A percentile compares a stretch with the other conserved stretches of the same genome.
Evolutionary conservation across 1,140 invertebrate genomes (phyloP).

Genomic region (Drosophila sulfurigaster): DNA sequence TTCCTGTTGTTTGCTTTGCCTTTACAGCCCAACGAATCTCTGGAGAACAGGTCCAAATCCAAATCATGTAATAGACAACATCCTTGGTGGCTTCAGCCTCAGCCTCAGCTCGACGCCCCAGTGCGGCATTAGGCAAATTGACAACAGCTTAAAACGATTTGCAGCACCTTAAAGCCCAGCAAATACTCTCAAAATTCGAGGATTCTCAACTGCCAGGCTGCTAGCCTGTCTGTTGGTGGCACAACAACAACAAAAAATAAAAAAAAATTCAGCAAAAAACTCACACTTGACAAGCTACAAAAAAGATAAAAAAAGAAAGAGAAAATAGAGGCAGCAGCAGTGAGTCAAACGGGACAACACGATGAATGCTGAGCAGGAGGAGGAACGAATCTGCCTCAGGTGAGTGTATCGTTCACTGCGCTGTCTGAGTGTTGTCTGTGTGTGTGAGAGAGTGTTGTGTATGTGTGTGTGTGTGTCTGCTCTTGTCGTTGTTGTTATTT

Average conservation of each 20-base stretch:
- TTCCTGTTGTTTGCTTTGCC: constrained; percentile 37
- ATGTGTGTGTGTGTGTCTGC: constrained; percentile 5
- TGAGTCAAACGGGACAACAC: constrained; percentile 36
- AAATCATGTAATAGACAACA: constrained; percentile 58
- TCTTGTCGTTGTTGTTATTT: constrained; percentile 13
- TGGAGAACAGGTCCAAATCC: constrained; percentile 30
- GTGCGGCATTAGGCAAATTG: constrained; percentile 75
- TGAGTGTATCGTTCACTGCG: constrained; percentile 53
- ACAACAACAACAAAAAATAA: constrained; percentile 15
- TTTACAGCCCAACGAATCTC: constrained; percentile 58
- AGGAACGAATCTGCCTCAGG: constrained; percentile 74
- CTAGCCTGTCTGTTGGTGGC: constrained; percentile 49
- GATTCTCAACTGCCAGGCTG: constrained; percentile 35
- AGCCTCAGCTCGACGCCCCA: constrained; percentile 27
- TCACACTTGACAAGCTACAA: constrained; percentile 60
- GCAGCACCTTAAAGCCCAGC: constrained; percentile 68
- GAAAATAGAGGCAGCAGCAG: constrained; percentile 28
- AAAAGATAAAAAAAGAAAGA: constrained; percentile 4
- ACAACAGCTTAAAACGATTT: constrained; percentile 80
- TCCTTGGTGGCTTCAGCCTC: constrained; percentile 16
- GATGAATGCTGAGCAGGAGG: constrained; percentile 70
- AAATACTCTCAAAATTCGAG: constrained; percentile 65
- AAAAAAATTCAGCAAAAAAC: constrained; percentile 43
- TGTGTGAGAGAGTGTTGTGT: constrained; percentile 34
- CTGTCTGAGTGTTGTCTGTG: constrained; percentile 16